These are phyloP conservation scores for Chamaea fasciata DNA, from an alignment of 2,113 vertebrate species.

Conservation along the genomic window DNA sequence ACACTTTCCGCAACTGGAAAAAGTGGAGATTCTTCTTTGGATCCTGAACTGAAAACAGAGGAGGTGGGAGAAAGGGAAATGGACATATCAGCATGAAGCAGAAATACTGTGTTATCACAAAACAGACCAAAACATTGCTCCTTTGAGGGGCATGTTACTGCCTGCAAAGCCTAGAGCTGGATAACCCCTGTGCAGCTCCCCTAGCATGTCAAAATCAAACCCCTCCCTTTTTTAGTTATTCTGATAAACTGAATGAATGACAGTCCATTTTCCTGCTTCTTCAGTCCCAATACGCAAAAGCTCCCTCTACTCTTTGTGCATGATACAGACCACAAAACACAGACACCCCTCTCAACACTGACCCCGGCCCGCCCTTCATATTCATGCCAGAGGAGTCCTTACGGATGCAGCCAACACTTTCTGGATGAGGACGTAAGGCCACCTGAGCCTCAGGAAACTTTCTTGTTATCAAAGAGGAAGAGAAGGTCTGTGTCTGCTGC, in stretches of 20 bases:
- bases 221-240: not conserved
- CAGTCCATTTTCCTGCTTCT: not conserved
- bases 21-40: constrained; percentile 84
- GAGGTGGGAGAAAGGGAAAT: not conserved
- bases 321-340: not conserved
- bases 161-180: not conserved
- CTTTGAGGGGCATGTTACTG: not conserved
- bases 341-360: not conserved
- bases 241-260: not conserved
- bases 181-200: not conserved
- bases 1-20: constrained; percentile 85
- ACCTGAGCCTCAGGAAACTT: constrained; percentile 86
- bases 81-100: not conserved
- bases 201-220: not conserved
- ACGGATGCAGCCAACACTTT: constrained; percentile 91
- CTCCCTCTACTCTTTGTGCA: not conserved
- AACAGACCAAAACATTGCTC: not conserved
- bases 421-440: constrained; percentile 83
- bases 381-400: constrained; percentile 55
- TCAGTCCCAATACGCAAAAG: not conserved
- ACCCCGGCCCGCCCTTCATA: not conserved
- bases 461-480: constrained; percentile 95
- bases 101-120: not conserved
- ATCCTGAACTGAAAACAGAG: constrained; percentile 77
- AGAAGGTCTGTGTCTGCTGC: constrained; percentile 84